These are phyloP conservation scores for Callaeas wilsoni DNA, from an alignment of 2,113 vertebrate genomes.

Conservation along the genomic window DNA sequence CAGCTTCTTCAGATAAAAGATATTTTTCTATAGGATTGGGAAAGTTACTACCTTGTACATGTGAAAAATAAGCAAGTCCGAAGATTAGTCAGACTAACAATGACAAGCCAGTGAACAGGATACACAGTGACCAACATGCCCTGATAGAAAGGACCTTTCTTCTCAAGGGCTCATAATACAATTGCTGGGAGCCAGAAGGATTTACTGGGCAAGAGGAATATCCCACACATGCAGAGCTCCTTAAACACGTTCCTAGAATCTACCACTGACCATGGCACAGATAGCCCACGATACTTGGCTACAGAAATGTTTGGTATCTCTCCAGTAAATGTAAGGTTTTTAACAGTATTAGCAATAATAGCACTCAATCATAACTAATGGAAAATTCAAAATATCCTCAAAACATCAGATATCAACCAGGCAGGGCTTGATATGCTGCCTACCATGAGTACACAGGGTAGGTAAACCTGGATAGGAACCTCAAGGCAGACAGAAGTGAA, in stretches of 20 bases:
- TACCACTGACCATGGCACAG: not conserved
- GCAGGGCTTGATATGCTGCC: not conserved
- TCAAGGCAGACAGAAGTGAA: not conserved
- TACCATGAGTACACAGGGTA: no score
- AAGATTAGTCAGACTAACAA: not conserved
- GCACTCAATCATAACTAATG: fast-evolving
- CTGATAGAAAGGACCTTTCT: not conserved
- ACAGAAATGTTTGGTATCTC: no score
- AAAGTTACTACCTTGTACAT: fast-evolving
- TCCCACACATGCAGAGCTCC: not conserved
- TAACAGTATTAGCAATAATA: not conserved
- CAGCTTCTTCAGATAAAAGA: not conserved
- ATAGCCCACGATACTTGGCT: fast-evolving
- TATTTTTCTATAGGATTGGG: not conserved
- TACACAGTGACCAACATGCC: not conserved
- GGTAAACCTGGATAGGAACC: not conserved
- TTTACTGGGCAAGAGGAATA: not conserved
- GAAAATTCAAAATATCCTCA: not conserved
- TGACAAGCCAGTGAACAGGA: not conserved
- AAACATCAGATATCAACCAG: no score
- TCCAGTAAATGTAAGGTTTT: not conserved
- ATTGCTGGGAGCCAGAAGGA: not conserved
- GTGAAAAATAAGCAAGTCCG: not conserved
- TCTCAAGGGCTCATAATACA: not conserved
- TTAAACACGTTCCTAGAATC: not conserved